Conservation (phyloP, 2,113 vertebrate genomes). For the Struthio camelus region DNA sequence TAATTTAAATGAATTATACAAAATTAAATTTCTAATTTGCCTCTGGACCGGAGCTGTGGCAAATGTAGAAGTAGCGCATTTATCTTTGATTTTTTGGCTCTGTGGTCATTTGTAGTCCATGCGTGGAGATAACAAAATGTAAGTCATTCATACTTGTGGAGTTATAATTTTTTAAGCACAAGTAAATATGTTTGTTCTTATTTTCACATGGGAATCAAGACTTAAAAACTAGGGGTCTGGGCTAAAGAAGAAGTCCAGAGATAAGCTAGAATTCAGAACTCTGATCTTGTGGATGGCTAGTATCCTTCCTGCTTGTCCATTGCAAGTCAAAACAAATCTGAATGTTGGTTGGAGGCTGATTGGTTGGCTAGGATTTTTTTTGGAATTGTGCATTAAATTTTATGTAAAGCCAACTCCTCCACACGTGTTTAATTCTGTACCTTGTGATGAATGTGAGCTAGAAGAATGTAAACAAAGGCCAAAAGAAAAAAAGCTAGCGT, state of each 20-base stretch:
- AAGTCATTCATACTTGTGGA: not conserved
- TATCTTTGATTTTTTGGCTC: not conserved
- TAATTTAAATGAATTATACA: not conserved
- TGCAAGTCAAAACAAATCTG: constrained; percentile 1
- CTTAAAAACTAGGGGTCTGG: not conserved
- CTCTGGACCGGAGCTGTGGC: not conserved
- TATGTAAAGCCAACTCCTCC: not conserved
- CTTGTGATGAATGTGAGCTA: not conserved
- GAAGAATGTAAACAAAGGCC: not conserved
- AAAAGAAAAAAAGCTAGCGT: not conserved
- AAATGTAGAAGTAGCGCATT: not conserved
- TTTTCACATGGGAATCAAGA: not conserved
- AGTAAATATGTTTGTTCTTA: not conserved
- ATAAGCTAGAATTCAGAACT: not conserved
- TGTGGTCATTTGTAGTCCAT: not conserved
- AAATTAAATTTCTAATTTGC: not conserved
- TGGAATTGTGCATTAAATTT: rapidly evolving
- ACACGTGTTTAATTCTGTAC: not conserved
- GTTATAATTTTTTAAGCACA: not conserved
- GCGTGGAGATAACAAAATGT: not conserved
- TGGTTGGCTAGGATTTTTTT: not conserved
- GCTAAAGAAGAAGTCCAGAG: not conserved
- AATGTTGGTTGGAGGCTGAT: not conserved
- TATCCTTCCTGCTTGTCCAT: not conserved
- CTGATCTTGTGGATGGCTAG: not conserved